A percentile compares a stretch with the other conserved stretches of the same genome.
Evolutionary conservation across 2,888 invertebrate species (phyloP).

Genomic region (Tipula lateralis): DNA sequence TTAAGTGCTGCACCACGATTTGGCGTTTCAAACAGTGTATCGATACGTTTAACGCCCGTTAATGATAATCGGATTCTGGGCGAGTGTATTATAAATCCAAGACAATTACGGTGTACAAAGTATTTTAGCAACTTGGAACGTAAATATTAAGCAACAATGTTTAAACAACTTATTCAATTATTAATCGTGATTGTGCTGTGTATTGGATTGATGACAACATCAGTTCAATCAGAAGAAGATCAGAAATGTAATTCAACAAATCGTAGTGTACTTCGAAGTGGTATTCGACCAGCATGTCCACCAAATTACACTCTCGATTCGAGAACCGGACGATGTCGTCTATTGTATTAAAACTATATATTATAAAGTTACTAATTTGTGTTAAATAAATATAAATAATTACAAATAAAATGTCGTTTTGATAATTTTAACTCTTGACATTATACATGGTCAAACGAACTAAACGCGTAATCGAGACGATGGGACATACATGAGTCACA

Average conservation of each 20-base stretch:
- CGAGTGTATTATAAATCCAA: neutral
- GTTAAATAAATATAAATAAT: no score
- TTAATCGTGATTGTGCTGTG: neutral
- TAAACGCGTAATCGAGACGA: no score
- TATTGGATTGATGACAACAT: neutral
- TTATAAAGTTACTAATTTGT: no score
- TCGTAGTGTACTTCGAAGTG: neutral
- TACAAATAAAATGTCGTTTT: no score
- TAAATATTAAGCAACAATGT: neutral
- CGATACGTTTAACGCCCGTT: neutral
- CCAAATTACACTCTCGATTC: neutral
- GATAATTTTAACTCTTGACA: no score
- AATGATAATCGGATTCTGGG: neutral
- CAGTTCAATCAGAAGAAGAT: neutral
- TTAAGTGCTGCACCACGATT: neutral
- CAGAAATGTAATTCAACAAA: neutral
- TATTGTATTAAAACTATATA: neutral
- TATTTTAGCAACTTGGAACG: neutral
- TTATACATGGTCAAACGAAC: no score
- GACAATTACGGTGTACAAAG: neutral
- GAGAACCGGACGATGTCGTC: neutral
- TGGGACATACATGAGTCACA: no score
- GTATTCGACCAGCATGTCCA: neutral
- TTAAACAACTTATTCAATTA: neutral
- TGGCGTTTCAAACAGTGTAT: neutral